Conservation (phyloP, 2,113 vertebrate species). For the Marmota monax region DNA sequence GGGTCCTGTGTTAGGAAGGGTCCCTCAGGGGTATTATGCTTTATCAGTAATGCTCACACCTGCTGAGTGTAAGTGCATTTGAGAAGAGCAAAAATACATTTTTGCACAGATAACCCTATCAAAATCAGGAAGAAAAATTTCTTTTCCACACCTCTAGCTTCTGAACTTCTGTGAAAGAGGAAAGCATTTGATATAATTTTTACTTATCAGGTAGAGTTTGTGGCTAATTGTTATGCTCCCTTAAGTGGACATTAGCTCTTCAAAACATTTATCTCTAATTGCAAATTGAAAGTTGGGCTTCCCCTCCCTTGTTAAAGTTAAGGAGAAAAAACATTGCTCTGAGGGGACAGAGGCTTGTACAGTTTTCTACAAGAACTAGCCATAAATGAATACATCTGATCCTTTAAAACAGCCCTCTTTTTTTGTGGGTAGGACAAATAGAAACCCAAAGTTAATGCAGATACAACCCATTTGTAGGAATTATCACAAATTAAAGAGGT, state of each 20-base stretch:
- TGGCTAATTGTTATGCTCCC: background rate
- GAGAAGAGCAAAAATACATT: conserved; percentile 21
- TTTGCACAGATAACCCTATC: background rate
- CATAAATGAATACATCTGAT: background rate
- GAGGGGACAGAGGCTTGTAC: background rate
- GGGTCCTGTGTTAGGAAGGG: background rate
- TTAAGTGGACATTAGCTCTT: background rate
- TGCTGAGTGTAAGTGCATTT: background rate
- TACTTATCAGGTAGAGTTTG: background rate
- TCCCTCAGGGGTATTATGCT: background rate
- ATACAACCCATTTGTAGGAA: conserved; percentile 28
- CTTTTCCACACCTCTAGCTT: conserved; percentile 18
- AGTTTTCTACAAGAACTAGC: background rate
- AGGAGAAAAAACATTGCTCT: conserved; percentile 36
- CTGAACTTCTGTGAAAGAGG: background rate
- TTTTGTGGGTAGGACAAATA: background rate
- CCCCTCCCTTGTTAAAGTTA: background rate
- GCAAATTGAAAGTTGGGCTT: background rate
- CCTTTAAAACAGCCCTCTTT: background rate
- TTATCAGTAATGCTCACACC: background rate
- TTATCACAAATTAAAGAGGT: background rate
- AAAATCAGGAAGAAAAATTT: conserved; percentile 42
- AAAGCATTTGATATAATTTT: background rate
- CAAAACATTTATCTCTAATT: conserved; percentile 7
- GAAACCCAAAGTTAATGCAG: background rate